Base-by-base conservation (phyloP, 2,797 vertebrate species). In the Acipenser ruthenus region DNA sequence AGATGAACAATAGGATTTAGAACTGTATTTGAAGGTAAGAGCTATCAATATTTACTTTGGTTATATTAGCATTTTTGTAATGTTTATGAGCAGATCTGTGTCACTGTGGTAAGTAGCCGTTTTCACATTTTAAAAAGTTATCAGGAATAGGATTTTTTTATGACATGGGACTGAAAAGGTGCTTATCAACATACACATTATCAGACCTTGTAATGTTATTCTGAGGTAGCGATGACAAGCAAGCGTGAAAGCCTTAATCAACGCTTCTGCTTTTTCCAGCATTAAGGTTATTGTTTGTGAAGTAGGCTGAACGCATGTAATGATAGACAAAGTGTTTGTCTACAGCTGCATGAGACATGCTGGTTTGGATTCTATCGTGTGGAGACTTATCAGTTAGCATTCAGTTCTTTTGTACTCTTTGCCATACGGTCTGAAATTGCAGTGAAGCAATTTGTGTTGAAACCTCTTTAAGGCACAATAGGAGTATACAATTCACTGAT, bases 1-100 rank as follows among this genome's bases (percentile, higher is more conserved):
- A 73, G 68, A 73, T 80, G 85, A 83, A 86, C 80, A 86, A 81
- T 80, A 75, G 68, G 71, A 76, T 76, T 76, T 77, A 73, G 75
- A 75, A 79, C 77, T 66, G 50, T 67, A 74, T 77, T 79, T 78
- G 37, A 80, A 90, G 88, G 88, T 89, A 88, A 87, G 84, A 59
- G 73, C 69, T 64, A 37, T 37, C 37, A 37, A 5, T 37, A 5
- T 37, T 37, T 37, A 37, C 37, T 37, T 37, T 37, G 37, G 37
- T 37, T 37, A 37, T 37, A 37, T 37, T 37, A 37, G 37, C 37
- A 37, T 37, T 37, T 37, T 37, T 37, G 37, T 37, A 5, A 37
- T 37, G 37, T 37, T 37, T 37, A 37, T 37, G 37, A 37, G 37
- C 37, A 37, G 37, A 37, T 37, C 37, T 37, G 37, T 37, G 37